Conservation (phyloP, 1,140 invertebrate genomes). For the Harlomillsia oculata region DNA sequence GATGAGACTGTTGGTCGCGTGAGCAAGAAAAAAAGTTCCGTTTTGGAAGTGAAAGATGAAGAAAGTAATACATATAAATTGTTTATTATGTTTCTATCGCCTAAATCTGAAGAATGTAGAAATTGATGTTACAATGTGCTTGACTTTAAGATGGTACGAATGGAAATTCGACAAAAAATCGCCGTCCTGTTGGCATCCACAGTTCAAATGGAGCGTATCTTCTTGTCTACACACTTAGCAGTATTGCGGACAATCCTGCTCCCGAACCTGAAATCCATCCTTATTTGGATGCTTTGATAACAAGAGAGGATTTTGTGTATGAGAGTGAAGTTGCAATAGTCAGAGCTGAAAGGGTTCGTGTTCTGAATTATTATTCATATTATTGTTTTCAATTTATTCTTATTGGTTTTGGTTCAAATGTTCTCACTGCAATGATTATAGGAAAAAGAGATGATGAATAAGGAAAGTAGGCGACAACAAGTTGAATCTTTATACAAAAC, state of each 20-base stretch:
- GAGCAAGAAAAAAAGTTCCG: slow-evolving; percentile 44
- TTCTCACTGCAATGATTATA: slow-evolving; percentile 14
- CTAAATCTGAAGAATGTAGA: not conserved
- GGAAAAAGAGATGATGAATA: slow-evolving; percentile 42
- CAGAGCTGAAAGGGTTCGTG: slow-evolving; percentile 38
- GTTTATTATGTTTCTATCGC: not conserved
- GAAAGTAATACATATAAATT: slow-evolving; percentile 41
- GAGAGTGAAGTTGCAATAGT: slow-evolving; percentile 41
- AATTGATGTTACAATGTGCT: no score
- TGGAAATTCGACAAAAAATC: not conserved
- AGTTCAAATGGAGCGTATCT: slow-evolving; percentile 40
- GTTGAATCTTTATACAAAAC: slow-evolving; percentile 3
- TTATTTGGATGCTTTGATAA: slow-evolving; percentile 38
- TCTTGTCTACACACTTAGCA: slow-evolving; percentile 41
- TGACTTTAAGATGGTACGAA: no score
- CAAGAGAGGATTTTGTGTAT: slow-evolving; percentile 43
- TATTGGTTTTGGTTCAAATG: not conserved
- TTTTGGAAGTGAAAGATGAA: slow-evolving; percentile 42
- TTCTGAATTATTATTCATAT: slow-evolving; percentile 4
- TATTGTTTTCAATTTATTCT: not conserved
- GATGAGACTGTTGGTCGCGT: slow-evolving; percentile 58
- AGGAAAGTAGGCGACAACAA: slow-evolving; percentile 6
- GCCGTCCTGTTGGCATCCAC: not conserved
- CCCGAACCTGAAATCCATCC: slow-evolving; percentile 35
- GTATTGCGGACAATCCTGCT: slow-evolving; percentile 44